Percentiles rank a stretch among this genome's conserved stretches.
These are phyloP conservation scores for Eptesicus fuscus DNA, from an alignment of 2,113 vertebrate species.

Conservation along the genomic window DNA sequence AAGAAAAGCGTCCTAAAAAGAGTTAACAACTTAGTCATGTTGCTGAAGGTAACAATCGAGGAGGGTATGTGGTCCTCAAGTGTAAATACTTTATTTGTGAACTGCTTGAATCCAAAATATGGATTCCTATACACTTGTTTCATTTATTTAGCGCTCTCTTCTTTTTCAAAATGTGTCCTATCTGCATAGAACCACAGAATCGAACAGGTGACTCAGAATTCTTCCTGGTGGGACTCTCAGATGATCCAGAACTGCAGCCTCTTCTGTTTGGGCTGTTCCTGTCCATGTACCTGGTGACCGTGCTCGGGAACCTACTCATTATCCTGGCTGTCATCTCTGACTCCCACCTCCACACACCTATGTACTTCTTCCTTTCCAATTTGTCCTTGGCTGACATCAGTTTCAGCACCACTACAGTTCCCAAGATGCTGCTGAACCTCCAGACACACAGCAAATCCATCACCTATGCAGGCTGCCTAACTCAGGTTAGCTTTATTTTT, in stretches of 20 bases:
- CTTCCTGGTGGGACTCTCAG: background rate
- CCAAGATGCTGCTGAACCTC: background rate
- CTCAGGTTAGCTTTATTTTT: background rate
- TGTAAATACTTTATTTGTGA: background rate
- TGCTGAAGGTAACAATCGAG: background rate
- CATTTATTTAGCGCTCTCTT: background rate
- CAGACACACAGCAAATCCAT: background rate
- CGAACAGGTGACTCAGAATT: background rate
- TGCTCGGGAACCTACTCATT: conserved; percentile 15
- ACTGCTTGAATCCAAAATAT: background rate
- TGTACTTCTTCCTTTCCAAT: background rate
- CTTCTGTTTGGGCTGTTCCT: background rate
- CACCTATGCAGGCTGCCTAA: background rate
- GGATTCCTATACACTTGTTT: background rate
- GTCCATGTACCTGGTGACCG: background rate
- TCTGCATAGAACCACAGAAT: background rate
- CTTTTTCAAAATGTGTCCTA: background rate
- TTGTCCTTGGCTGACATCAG: background rate
- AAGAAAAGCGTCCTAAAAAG: background rate
- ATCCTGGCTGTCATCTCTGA: background rate
- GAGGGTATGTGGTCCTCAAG: fast-evolving
- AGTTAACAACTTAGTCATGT: background rate
- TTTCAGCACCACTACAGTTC: background rate
- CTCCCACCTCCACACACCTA: background rate
- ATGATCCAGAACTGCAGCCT: background rate